These are phyloP conservation scores for Tapirus indicus DNA, from an alignment of 2,797 vertebrate genomes.

Conservation along the genomic window DNA sequence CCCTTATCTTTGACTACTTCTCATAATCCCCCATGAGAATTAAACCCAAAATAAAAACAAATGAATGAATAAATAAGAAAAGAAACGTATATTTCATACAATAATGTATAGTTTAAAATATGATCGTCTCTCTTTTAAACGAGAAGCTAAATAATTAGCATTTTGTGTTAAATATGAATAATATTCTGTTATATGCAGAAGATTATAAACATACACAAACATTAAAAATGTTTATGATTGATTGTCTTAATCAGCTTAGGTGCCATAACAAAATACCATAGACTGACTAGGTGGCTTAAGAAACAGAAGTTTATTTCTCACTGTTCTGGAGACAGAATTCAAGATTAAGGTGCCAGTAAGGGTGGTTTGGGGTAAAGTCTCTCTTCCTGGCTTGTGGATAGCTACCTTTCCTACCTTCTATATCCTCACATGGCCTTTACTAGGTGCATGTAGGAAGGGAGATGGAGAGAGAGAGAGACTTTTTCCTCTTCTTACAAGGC, in stretches of 20 bases:
- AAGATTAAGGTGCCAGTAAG: not conserved
- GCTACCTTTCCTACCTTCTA: not conserved
- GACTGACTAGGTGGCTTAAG: not conserved
- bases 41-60: not conserved
- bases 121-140: not conserved
- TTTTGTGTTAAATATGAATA: not conserved
- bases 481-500: not conserved
- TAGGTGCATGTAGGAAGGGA: not conserved
- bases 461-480: not conserved
- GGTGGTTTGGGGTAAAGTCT: not conserved
- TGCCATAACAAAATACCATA: not conserved
- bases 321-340: not conserved
- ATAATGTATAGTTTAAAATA: not conserved
- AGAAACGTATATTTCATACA: not conserved
- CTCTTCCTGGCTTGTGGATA: not conserved
- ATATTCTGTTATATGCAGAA: not conserved
- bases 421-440: not conserved
- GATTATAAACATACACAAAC: too few relatives aligned
- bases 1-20: not conserved
- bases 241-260: not conserved
- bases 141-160: not conserved
- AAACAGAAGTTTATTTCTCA: not conserved
- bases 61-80: not conserved
- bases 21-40: not conserved
- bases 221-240: not conserved